Evolutionary conservation across 2,113 vertebrate species (phyloP), one percentile per base, ranked within the genome.

Genomic region (Petrocephalus zakoni): DNA sequence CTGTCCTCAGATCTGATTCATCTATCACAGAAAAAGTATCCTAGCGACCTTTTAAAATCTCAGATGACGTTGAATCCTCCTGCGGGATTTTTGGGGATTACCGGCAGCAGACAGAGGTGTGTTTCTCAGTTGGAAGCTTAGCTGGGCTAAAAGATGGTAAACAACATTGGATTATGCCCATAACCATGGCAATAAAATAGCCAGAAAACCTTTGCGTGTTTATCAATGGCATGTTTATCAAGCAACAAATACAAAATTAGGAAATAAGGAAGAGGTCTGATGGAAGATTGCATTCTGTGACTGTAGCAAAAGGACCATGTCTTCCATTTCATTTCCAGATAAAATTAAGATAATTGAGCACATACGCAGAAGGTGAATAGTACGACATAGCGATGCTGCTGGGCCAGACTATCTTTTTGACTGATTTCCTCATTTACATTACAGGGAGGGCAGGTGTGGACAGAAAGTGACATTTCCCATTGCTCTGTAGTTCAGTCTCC

Each of bases 341-440:
- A 94, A 94, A 95, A 95, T 95, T 93, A 94, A 95, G 95, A 95
- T 94, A 94, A 96, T 95, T 94, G 95, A 94, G 94, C 93, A 94
- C 93, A 94, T 93, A 94, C 94, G 94, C 95, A 95, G 94, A 94
- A 94, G 93, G 94, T 93, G 95, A 95, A 93, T 92, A 94, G 91
- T 94, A 72, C 2, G 55, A 95, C 95, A 95, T 94, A 93, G 94
- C 92, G 93, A 93, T 95, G 93, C 94, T 94, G 92, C 94, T 91
- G 92, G 92, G 93, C 92, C 95, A 93, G 94, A 93, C 92, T 93
- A 95, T 95, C 91, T 94, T 94, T 93, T 94, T 94, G 94, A 94
- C 95, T 95, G 92, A 94, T 95, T 94, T 93, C 91, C 91, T 91
- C 84, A 90, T 93, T 94, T 93, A 93, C 89, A 86, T 85, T 91